Base-by-base conservation (phyloP, 2,113 vertebrate species). In the Mus spicilegus region DNA sequence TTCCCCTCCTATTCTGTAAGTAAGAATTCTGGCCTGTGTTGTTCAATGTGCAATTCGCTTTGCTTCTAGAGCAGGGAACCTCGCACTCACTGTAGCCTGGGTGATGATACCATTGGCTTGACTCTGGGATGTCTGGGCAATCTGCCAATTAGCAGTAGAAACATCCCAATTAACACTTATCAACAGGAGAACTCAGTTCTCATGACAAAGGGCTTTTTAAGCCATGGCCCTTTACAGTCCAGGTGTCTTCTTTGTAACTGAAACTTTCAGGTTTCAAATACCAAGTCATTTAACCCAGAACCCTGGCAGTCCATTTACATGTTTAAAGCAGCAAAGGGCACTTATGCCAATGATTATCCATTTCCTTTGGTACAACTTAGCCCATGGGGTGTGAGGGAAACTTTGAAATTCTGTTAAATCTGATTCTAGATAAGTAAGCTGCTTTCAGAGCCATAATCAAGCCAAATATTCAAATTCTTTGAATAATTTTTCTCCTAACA, bases 91-190 rank as follows among this genome's bases (percentile, higher is more conserved):
- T 51, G 56, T 24, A 69, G n/a, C 24, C 28, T 22, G 30, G 63
- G 20, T 67, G 24, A 87, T 33, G n/a, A 92, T 30, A 3, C 3
- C 2, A 19, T 92, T 67, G 76, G 51, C 81, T 85, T 86, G 24
- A 46, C 16, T 54, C 63, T 63, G 63, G 54, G 22, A 63, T 39
- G 5, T n/a, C 89, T 42, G 76, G 96, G 96, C 46, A 77, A 51
- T 63, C 72, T 86, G 94, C 97, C 95, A 95, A 33, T 70, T 91
- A 85, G 13, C 72, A 73, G 42, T 22, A 91, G 77, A 4, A 61
- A 76, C 88, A 76, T 49, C 24, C 4, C 65, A 91, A 97, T 94
- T 96, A 97, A 92, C 77, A 75, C 86, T 77, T 13, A 86, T 49
- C 72, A 80, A 7, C 70, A 46, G 22, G 7, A 86, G 88, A 75